These are phyloP conservation scores for Asbolus verrucosus DNA, from an alignment of 1,140 invertebrate species.

Conservation along the genomic window DNA sequence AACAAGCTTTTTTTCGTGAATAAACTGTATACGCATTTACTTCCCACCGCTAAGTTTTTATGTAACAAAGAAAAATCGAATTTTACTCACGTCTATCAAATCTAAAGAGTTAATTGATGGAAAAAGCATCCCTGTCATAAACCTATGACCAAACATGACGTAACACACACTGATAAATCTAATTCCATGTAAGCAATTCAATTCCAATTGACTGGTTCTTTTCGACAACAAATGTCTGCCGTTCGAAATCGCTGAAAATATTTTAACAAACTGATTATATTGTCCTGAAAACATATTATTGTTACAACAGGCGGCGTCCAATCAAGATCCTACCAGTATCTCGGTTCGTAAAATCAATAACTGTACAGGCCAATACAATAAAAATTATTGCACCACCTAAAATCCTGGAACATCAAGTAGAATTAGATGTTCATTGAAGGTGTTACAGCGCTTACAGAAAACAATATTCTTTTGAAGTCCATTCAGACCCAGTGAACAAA, in stretches of 20 bases:
- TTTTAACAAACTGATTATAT: conserved; percentile 20
- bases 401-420: conserved; percentile 44
- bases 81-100: conserved; percentile 55
- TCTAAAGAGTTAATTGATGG: conserved; percentile 57
- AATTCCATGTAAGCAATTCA: conserved; percentile 56
- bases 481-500: conserved; percentile 44
- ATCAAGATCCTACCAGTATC: conserved; percentile 1
- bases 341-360: conserved; percentile 40
- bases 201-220: conserved; percentile 36
- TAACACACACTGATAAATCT: conserved; percentile 56
- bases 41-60: conserved; percentile 39
- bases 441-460: conserved; percentile 47
- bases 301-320: conserved; percentile 1
- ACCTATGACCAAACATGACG: conserved; percentile 57
- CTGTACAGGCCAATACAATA: conserved; percentile 36
- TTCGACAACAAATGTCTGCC: conserved; percentile 49
- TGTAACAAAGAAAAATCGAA: not conserved
- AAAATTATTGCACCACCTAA: conserved; percentile 41
- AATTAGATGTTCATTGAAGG: conserved; percentile 4
- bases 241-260: conserved; percentile 51
- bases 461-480: conserved; percentile 44
- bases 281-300: conserved; percentile 21
- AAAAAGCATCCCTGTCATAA: conserved; percentile 56
- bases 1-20: conserved; percentile 13
- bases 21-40: conserved; percentile 12